These are phyloP conservation scores for Triplophysa siluroides DNA, from an alignment of 2,113 vertebrate genomes.

Conservation along the genomic window DNA sequence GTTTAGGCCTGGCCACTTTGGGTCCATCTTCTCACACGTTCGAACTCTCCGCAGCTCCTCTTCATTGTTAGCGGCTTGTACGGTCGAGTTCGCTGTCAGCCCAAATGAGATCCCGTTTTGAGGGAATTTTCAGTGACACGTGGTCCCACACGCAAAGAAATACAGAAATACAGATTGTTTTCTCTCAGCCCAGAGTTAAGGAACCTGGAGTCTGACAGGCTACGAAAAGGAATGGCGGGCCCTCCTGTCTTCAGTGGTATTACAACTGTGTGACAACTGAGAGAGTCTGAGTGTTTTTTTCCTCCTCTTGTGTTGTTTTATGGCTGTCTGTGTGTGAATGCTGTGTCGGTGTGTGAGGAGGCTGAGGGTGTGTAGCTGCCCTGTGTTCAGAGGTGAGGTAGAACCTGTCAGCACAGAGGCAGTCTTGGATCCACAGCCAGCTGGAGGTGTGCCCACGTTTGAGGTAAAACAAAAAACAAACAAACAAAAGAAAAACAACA, in stretches of 20 bases:
- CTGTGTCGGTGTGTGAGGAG: slow-evolving; percentile 50
- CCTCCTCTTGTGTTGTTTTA: slow-evolving; percentile 39
- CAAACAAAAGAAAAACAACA: slow-evolving; percentile 63
- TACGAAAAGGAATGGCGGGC: slow-evolving; percentile 63
- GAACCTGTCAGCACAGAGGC: slow-evolving; percentile 77
- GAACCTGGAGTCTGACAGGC: slow-evolving; percentile 21
- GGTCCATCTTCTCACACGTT: slow-evolving; percentile 34
- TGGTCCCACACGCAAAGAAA: slow-evolving; percentile 73
- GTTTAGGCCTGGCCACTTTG: slow-evolving; percentile 57
- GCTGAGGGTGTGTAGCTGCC: slow-evolving; percentile 72
- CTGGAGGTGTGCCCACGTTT: slow-evolving; percentile 72
- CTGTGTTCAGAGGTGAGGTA: slow-evolving; percentile 82
- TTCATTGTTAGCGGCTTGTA: slow-evolving; percentile 41
- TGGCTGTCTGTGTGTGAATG: slow-evolving; percentile 52
- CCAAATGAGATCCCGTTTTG: slow-evolving; percentile 48
- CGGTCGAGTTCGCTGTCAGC: slow-evolving; percentile 49
- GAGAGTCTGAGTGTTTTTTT: slow-evolving; percentile 57
- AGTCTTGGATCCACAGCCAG: slow-evolving; percentile 70
- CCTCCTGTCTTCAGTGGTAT: slow-evolving; percentile 79
- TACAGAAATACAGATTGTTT: slow-evolving; percentile 41
- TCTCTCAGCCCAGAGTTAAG: slow-evolving; percentile 54
- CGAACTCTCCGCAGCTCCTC: slow-evolving; percentile 35
- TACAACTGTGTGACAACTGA: slow-evolving; percentile 63
- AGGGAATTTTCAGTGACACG: slow-evolving; percentile 65
- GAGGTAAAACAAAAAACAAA: slow-evolving; percentile 71